Base-by-base conservation (phyloP, 2,113 vertebrate genomes). In the Chaetorhynchus papuensis region DNA sequence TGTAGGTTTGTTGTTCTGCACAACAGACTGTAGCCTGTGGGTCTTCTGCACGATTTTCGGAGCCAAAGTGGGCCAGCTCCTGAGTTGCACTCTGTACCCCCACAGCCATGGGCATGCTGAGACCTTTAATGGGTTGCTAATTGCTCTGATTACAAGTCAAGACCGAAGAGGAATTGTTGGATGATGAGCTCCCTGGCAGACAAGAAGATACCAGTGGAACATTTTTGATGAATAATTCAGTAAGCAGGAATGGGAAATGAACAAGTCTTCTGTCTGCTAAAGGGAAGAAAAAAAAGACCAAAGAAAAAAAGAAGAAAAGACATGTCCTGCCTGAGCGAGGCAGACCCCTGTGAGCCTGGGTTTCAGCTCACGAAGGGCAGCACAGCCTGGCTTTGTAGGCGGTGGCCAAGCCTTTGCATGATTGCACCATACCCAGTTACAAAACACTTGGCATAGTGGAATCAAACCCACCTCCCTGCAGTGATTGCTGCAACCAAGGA, bases 211-310 rank as follows among this genome's bases (percentile, higher is more conserved):
- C 94, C 94, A 97, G 94, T n/a, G 71, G 83, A 96, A 95, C 90
- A 89, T 94, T 97, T 97, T 71, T 57, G 86, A 97, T 98, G 81
- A 98, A 98, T 98, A 98, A 98, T 98, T 98, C 98, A 98, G 96
- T 52, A 87, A 93, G 92, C 83, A 95, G 87, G 90, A 95, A 96
- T 96, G 94, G 96, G 90, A 97, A 98, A 97, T 90, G 97, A 96
- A 91, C 80, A 97, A 96, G 41, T 94, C 92, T 97, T 95, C 92
- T 96, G 86, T 94, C 90, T 94, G 83, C 83, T 96, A 56, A 97
- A 95, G 92, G 75, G 53, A 88, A 94, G 68, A 78, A 94, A 79
- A 79, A 93, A 93, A 68, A 94, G 47, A 42, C 64, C 52, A 15
- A 84, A 77, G 70, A 7, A 23, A 65, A 85, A 77, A 66, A 61